These are phyloP conservation scores for Brachionus angularis DNA, from an alignment of 1,140 invertebrate genomes.

Conservation along the genomic window DNA sequence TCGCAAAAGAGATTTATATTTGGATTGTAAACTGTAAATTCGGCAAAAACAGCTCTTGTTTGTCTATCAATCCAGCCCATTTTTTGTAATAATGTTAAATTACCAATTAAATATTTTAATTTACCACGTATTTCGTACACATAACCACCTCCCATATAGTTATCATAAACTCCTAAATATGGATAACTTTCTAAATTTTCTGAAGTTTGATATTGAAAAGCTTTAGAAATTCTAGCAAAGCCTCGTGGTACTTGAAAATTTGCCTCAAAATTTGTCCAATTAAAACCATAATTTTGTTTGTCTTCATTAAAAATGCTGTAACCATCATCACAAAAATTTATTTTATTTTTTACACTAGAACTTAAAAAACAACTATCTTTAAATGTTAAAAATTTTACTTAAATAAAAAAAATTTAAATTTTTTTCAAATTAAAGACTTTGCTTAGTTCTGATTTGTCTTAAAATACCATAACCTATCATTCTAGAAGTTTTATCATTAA, in stretches of 20 bases:
- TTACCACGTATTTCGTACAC: slow-evolving; percentile 59
- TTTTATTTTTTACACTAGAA: not conserved
- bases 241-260: not conserved
- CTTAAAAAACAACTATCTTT: not conserved
- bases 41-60: slow-evolving; percentile 62
- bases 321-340: slow-evolving; percentile 22
- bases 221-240: not conserved
- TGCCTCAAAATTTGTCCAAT: not conserved
- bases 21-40: slow-evolving; percentile 64
- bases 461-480: slow-evolving; percentile 63
- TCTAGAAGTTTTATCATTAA: slow-evolving; percentile 60
- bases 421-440: not conserved
- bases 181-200: slow-evolving; percentile 58
- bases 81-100: slow-evolving; percentile 54
- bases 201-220: slow-evolving; percentile 45
- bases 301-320: slow-evolving; percentile 35
- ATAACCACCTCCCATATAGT: slow-evolving; percentile 64
- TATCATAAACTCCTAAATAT: slow-evolving; percentile 56
- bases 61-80: slow-evolving; percentile 61
- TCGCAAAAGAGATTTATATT: slow-evolving; percentile 61
- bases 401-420: not conserved
- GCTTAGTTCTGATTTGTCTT: slow-evolving; percentile 58
- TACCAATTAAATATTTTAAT: slow-evolving; percentile 49
- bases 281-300: not conserved
- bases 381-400: not conserved